phyloP scores from a whole-genome alignment of 2,797 vertebrate genomes.

The Odontamblyopus rebecca region DNA sequence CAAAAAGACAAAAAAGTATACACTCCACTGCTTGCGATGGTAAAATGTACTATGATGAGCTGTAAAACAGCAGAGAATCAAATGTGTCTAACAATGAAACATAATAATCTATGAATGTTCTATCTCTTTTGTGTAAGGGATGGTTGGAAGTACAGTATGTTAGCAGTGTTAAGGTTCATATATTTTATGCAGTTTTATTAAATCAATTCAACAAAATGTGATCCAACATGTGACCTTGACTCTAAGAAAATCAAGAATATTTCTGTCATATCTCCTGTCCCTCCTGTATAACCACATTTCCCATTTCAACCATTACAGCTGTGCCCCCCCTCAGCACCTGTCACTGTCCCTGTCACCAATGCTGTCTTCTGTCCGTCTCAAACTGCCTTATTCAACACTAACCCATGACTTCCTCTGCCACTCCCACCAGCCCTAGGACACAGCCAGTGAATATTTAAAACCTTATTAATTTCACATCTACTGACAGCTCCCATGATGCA shows the following conservation, averaged over 20 bases:
- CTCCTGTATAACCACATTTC: neutral
- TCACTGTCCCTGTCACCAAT: neutral
- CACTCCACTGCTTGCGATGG: too few species aligned
- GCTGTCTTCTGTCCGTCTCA: constrained; percentile 9
- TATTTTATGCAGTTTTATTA: too few species aligned
- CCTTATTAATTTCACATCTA: constrained; percentile 46
- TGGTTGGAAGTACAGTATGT: too few species aligned
- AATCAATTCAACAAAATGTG: neutral
- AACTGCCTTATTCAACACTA: constrained; percentile 26
- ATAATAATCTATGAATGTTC: too few species aligned
- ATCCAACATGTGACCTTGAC: neutral
- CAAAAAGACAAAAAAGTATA: too few species aligned
- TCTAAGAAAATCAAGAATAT: neutral
- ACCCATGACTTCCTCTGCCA: constrained; percentile 36
- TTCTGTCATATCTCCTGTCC: neutral
- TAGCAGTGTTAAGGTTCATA: too few species aligned
- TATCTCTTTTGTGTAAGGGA: too few species aligned
- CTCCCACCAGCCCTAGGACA: constrained; percentile 44
- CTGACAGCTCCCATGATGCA: constrained; percentile 68
- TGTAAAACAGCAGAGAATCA: too few species aligned
- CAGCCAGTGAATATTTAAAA: constrained; percentile 68
- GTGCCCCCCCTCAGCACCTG: neutral
- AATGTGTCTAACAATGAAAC: too few species aligned
- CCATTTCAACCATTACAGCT: neutral
- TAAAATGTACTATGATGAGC: too few species aligned